Conservation (phyloP, 2,888 invertebrate species). For the Synanthedon andrenaeformis region DNA sequence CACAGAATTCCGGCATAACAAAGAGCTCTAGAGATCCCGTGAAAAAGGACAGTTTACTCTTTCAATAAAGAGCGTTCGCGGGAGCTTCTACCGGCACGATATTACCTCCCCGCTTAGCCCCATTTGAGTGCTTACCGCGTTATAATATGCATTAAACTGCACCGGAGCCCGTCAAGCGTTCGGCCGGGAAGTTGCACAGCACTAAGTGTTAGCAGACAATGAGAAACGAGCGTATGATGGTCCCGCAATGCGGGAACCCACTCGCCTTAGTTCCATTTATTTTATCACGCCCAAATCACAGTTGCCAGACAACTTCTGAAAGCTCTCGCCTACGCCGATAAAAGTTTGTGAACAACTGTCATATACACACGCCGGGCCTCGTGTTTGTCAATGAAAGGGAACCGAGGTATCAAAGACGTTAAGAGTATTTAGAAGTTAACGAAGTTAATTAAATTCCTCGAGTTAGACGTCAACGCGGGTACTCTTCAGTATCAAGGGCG, state of each 20-base stretch:
- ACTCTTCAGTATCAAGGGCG: slow-evolving; percentile 61
- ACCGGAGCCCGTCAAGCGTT: slow-evolving; percentile 17
- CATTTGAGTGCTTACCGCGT: slow-evolving; percentile 58
- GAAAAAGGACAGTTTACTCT: slow-evolving; percentile 66
- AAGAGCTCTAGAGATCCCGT: slow-evolving; percentile 53
- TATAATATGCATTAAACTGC: slow-evolving; percentile 69
- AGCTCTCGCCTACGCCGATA: slow-evolving; percentile 35
- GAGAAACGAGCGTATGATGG: slow-evolving; percentile 63
- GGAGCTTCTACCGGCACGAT: slow-evolving; percentile 39
- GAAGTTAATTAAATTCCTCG: slow-evolving; percentile 68
- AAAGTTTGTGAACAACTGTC: slow-evolving; percentile 64
- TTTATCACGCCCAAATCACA: slow-evolving; percentile 65
- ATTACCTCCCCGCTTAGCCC: slow-evolving; percentile 53
- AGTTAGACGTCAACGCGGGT: slow-evolving; percentile 56
- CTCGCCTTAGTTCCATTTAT: slow-evolving; percentile 51
- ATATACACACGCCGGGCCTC: slow-evolving; percentile 40
- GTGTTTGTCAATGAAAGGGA: slow-evolving; percentile 58
- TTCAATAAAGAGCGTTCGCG: slow-evolving; percentile 56
- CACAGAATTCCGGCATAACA: slow-evolving; percentile 47
- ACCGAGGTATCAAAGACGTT: slow-evolving; percentile 65
- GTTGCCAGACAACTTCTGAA: slow-evolving; percentile 52
- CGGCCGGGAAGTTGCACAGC: slow-evolving; percentile 9
- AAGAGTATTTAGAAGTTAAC: slow-evolving; percentile 70
- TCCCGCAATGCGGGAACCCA: slow-evolving; percentile 56
- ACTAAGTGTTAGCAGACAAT: slow-evolving; percentile 52